Percentiles rank a stretch among this genome's conserved stretches.
Evolutionary conservation across 2,797 vertebrate species (phyloP).

Genomic region (Sus cebifrons): DNA sequence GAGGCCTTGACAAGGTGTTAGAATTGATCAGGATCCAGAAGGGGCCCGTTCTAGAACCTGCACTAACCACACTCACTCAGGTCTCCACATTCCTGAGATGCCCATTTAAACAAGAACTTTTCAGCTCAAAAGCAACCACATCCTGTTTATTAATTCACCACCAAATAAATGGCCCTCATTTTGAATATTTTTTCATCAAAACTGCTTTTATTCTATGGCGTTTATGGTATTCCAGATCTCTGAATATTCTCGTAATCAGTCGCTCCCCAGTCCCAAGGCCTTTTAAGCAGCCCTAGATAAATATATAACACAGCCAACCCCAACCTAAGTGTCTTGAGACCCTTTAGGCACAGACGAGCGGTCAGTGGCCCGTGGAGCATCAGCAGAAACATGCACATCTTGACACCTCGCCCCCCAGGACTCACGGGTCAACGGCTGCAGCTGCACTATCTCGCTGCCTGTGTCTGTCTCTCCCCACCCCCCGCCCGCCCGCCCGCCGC

Average conservation of each 20-base stretch:
- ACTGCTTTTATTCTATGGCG: background rate
- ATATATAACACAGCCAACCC: background rate
- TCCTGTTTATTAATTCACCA: background rate
- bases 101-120: background rate
- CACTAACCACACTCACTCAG: background rate
- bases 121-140: background rate
- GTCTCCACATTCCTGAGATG: fast-evolving
- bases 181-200: background rate
- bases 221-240: background rate
- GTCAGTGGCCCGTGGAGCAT: background rate
- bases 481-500: no score
- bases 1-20: constrained; percentile 92
- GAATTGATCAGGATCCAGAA: background rate
- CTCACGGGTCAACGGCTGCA: fast-evolving
- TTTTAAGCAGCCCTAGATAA: background rate
- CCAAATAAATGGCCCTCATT: constrained; percentile 9
- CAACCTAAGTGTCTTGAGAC: background rate
- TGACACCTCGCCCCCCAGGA: background rate
- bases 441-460: fast-evolving
- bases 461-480: fast-evolving
- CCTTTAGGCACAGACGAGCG: background rate
- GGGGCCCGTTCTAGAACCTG: constrained; percentile 28
- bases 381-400: fast-evolving
- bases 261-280: background rate
- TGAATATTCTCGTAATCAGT: background rate